Conservation (phyloP, 2,797 vertebrate genomes). For the Crocidura indochinensis region DNA sequence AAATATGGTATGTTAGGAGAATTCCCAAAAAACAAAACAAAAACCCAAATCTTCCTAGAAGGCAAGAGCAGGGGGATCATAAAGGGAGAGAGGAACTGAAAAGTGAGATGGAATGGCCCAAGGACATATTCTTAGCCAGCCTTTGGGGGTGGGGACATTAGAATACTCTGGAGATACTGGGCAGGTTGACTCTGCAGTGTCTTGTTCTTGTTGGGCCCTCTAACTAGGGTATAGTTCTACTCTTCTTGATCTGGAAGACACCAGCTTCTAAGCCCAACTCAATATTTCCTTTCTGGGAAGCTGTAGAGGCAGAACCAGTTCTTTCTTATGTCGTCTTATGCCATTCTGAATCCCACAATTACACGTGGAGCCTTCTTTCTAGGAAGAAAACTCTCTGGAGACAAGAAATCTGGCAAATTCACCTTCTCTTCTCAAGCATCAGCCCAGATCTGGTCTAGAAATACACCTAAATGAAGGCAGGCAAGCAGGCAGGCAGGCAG, state of each 20-base stretch:
- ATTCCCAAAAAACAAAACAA: too few species aligned
- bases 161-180: background rate
- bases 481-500: too few species aligned
- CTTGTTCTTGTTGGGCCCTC: background rate
- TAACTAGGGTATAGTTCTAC: background rate
- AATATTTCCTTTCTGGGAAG: background rate
- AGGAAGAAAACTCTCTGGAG: background rate
- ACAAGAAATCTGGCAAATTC: background rate
- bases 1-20: too few species aligned
- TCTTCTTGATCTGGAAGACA: background rate
- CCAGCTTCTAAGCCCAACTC: background rate
- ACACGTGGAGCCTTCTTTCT: background rate
- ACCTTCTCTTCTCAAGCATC: background rate
- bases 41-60: background rate
- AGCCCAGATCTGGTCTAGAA: constrained; percentile 7
- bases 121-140: background rate
- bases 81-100: background rate
- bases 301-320: background rate
- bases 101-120: background rate
- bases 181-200: background rate
- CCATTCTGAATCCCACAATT: background rate
- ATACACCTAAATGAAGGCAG: background rate
- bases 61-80: background rate
- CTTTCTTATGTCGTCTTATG: background rate
- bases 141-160: background rate